A percentile compares a stretch with the other conserved stretches of the same genome.
These are phyloP conservation scores for Pogonocherus hispidulus DNA, from an alignment of 2,888 invertebrate species.

Conservation along the genomic window DNA sequence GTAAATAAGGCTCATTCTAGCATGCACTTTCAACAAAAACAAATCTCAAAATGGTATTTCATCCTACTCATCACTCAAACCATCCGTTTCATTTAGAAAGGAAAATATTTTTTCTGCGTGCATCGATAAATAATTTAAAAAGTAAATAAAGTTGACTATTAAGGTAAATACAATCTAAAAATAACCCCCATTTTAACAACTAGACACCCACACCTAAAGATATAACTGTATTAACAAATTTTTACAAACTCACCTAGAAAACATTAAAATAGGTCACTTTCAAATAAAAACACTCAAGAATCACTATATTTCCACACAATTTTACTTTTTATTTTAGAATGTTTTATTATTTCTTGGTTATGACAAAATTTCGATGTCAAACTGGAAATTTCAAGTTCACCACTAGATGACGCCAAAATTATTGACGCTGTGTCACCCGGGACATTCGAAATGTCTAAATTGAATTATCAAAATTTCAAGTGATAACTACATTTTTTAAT, in stretches of 20 bases:
- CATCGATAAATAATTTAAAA: constrained; percentile 36
- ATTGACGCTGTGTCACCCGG: constrained; percentile 41
- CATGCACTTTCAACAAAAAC: constrained; percentile 29
- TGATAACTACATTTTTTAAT: constrained; percentile 1
- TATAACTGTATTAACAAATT: constrained; percentile 20
- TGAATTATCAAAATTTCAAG: constrained; percentile 39
- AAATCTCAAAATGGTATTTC: constrained; percentile 19
- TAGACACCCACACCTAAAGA: constrained; percentile 54
- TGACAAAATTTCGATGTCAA: constrained; percentile 56
- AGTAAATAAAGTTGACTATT: constrained; percentile 50
- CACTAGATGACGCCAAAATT: constrained; percentile 44
- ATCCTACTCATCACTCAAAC: background rate
- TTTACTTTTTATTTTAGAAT: constrained; percentile 52
- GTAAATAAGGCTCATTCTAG: constrained; percentile 33
- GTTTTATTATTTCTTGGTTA: constrained; percentile 61
- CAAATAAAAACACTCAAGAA: constrained; percentile 48
- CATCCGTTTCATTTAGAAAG: no score
- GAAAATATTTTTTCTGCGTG: constrained; percentile 18
- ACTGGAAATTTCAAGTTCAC: constrained; percentile 33
- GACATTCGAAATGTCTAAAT: constrained; percentile 34
- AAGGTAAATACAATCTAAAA: constrained; percentile 54
- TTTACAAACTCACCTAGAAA: constrained; percentile 45
- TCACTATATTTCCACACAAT: constrained; percentile 50
- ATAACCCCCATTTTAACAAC: constrained; percentile 52
- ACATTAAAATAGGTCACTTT: constrained; percentile 43